phyloP scores from a whole-genome alignment of 2,888 invertebrate genomes.

The Neocrepidodera transversa region DNA sequence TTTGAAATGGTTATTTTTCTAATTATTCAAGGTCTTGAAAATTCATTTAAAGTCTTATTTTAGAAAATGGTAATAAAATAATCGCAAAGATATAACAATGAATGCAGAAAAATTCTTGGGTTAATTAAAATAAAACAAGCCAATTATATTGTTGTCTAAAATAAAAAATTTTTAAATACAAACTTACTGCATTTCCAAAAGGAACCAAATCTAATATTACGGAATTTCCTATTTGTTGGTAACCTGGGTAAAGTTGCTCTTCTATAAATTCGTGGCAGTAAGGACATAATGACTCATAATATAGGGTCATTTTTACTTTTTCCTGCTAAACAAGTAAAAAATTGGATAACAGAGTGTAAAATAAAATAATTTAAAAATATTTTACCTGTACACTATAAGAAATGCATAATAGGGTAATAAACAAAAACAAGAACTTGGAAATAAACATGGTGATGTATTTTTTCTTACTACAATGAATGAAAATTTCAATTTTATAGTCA shows the following conservation, averaged over 20 bases:
- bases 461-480: too few species aligned
- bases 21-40: too few species aligned
- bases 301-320: constrained; percentile 30
- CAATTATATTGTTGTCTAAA: too few species aligned
- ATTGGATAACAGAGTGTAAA: neutral
- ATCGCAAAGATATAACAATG: too few species aligned
- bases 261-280: constrained; percentile 29
- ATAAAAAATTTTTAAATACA: too few species aligned
- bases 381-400: constrained; percentile 4
- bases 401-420: neutral
- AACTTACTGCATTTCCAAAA: constrained; percentile 26
- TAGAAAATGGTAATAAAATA: too few species aligned
- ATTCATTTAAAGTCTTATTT: too few species aligned
- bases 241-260: constrained; percentile 33
- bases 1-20: too few species aligned
- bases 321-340: neutral
- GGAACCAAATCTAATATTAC: constrained; percentile 31
- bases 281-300: constrained; percentile 34
- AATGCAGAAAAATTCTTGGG: too few species aligned
- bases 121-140: too few species aligned
- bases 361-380: neutral
- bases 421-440: neutral
- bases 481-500: too few species aligned
- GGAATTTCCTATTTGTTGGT: constrained; percentile 25
- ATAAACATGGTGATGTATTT: neutral